Evolutionary conservation across 2,797 vertebrate genomes (phyloP), one percentile per base, ranked within the genome.

Genomic region (Clangula hyemalis): DNA sequence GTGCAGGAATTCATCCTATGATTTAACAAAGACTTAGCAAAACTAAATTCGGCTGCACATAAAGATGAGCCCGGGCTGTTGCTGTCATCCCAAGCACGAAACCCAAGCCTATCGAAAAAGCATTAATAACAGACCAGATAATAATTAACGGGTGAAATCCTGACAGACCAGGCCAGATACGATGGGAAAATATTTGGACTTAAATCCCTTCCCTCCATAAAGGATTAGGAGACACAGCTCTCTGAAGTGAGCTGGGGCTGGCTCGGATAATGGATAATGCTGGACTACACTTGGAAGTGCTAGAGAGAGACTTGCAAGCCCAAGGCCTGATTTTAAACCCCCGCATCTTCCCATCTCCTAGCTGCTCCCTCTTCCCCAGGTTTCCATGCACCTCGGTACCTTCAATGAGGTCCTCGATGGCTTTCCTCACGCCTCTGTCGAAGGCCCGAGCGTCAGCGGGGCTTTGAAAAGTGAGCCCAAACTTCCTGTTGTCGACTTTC

Each of bases 361-460:
- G 66, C 58, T 25, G 72, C 58, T 34, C 1, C 47, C 38, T 17
- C 1, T 27, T 74, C 27, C 72, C 43, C 72, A 21, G 57, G 38
- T 84, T 75, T 66, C 22, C 12, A 32, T 1, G 28, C 4, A 70
- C 78, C 41, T 11, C 10, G 12, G 91, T 98, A 99, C 99, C 99
- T 99, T 99, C 99, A 38, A 99, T 99, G 87, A 99, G 98, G 98
- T 99, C 99, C 97, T 99, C 99, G 10, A 99, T 98, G 72, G 99
- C 99, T 98, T 99, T 99, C 92, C 99, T 98, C 66, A 99, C 99
- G 54, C 99, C 99, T 97, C 99, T 98, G 98, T 99, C 99, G 83
- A 99, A 99, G 92, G 99, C 99, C 94, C 99, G 98, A 70, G 99
- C 99, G 3, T 99, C 99, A 2, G 99, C 99, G 0, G 99, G 99